These are phyloP conservation scores for Drosophila mulleri DNA, from an alignment of 2,888 invertebrate genomes.

Conservation along the genomic window DNA sequence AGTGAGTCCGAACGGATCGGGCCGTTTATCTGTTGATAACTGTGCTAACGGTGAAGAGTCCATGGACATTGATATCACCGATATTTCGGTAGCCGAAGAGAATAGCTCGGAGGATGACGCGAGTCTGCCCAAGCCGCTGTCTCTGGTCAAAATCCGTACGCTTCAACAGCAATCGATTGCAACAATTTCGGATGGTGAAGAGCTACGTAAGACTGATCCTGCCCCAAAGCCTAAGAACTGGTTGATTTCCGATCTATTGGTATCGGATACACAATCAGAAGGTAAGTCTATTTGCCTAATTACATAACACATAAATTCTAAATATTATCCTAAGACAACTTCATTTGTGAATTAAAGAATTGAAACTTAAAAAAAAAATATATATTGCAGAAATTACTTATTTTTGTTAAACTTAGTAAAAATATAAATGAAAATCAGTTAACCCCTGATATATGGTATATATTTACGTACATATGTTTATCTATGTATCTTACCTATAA, in stretches of 20 bases:
- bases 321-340: not conserved
- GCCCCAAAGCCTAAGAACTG: conserved; percentile 77
- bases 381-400: not conserved
- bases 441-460: no score
- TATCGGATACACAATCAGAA: conserved; percentile 65
- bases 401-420: not conserved
- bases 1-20: conserved; percentile 49
- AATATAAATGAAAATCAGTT: no score
- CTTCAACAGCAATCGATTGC: conserved; percentile 44
- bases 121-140: conserved; percentile 64
- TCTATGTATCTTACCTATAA: not conserved
- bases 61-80: conserved; percentile 85
- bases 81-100: conserved; percentile 82
- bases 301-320: not conserved
- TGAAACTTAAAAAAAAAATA: not conserved
- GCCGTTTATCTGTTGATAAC: conserved; percentile 60
- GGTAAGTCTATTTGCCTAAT: conserved; percentile 14
- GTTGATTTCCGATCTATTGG: conserved; percentile 81
- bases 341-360: not conserved
- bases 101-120: conserved; percentile 47
- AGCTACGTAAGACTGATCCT: conserved; percentile 48
- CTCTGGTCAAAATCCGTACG: conserved; percentile 71
- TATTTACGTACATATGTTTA: no score
- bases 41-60: conserved; percentile 84
- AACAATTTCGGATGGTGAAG: conserved; percentile 38